These are phyloP conservation scores for Paelopatides confundens DNA, from an alignment of 53 echinoderm and acorn worm genomes.

Conservation along the genomic window DNA sequence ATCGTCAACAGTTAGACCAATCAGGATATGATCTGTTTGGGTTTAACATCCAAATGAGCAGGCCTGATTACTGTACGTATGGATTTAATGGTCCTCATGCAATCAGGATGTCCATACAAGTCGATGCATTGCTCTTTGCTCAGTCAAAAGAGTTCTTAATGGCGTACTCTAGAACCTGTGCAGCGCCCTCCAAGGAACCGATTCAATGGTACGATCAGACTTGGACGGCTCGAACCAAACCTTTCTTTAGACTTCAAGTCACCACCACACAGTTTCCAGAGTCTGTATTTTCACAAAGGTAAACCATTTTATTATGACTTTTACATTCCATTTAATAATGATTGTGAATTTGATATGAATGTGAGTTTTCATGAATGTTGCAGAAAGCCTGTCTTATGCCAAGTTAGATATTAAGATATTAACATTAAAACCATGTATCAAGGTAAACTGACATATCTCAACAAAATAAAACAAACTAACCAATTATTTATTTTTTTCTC, in stretches of 20 bases:
- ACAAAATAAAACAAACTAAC: no score
- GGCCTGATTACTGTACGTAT: constrained; percentile 71
- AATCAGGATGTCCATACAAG: constrained; percentile 50
- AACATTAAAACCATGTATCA: no score
- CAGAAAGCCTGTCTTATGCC: no score
- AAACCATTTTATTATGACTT: background rate
- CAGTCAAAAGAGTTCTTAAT: constrained; percentile 83
- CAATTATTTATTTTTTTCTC: no score
- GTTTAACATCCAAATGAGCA: constrained; percentile 58
- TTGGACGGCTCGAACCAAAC: constrained; percentile 77
- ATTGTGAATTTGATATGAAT: background rate
- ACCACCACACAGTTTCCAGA: constrained; percentile 58
- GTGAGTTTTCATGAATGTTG: no score
- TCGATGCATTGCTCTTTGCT: constrained; percentile 76
- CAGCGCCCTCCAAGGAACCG: constrained; percentile 69
- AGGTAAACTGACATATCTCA: no score
- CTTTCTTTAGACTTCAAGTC: constrained; percentile 55
- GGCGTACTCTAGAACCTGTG: constrained; percentile 77
- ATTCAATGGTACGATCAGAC: constrained; percentile 93
- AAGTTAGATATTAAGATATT: no score
- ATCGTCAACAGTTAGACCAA: constrained; percentile 66
- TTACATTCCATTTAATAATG: background rate
- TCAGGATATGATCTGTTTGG: constrained; percentile 83
- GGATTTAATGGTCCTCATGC: constrained; percentile 75
- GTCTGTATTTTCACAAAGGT: constrained; percentile 74